Base-by-base conservation (phyloP, 2,797 vertebrate species). In the Tympanoctomys barrerae region DNA sequence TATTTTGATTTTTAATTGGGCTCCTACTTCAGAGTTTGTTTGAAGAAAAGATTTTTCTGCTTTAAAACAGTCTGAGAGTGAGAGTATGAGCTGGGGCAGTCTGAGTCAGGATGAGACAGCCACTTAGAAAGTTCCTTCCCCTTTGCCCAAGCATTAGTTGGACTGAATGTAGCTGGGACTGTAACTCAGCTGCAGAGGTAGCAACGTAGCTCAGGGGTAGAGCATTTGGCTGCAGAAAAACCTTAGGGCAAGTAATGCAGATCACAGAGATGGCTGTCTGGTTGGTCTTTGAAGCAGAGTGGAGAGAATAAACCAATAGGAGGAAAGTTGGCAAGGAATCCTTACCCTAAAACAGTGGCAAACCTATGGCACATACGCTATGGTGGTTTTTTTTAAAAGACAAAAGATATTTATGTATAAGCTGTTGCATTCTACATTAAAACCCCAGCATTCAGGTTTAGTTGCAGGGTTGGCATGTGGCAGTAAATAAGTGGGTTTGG, bases 111-210 rank as follows among this genome's bases (percentile, higher is more conserved):
- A 98, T 98, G 61, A 98, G 97, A 1, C 98, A 99, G 98, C 99
- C 99, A 70, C 99, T 99, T 98, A 99, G 99, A 92, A 99, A 99
- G 5, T 99, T 99, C 97, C 98, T 99, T 24, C 99, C 96, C 99
- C 97, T 99, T 99, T 73, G 99, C 99, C 98, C 99, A 99, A 1
- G 99, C 99, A 11, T 98, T 99, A 98, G 99, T 99, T 94, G 99
- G 99, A 98, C 98, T 99, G 26, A 91, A 99, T 7, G 98, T 98
- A 0, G 99, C 99, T 2, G 99, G 99, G 97, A 99, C 99, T 0
- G 98, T 99, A 75, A 99, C 99, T 0, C 54, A 57, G 54, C 54
- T 57, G 16, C 54, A 57, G 54, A 57, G 54, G 54, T 57, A 99
- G 98, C 99, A 99, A 95, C 87, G 87, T 94, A 98, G 97, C 98